A percentile compares a stretch with the other conserved stretches of the same genome.
These are phyloP conservation scores for Cavia aperea DNA, from an alignment of 2,113 vertebrate species.

Conservation along the genomic window DNA sequence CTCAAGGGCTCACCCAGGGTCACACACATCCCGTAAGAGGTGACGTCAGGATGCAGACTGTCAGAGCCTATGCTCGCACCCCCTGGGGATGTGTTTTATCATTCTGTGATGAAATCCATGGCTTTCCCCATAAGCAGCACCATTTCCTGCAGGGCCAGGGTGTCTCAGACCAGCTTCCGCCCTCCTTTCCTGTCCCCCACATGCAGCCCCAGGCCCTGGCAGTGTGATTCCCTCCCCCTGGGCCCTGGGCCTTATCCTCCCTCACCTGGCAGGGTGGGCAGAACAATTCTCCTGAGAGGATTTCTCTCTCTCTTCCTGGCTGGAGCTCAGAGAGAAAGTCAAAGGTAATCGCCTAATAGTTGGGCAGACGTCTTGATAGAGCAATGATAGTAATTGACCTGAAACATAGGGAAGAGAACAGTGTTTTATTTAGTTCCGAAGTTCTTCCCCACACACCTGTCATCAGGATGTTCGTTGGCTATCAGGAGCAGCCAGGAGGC, in stretches of 20 bases:
- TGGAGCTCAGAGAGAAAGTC: slow-evolving; percentile 65
- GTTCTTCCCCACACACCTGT: slow-evolving; percentile 62
- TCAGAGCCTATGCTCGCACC: neutral
- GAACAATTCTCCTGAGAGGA: slow-evolving; percentile 40
- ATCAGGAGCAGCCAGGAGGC: slow-evolving; percentile 54
- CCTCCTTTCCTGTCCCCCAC: neutral
- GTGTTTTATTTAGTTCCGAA: slow-evolving; percentile 71
- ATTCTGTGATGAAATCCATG: neutral
- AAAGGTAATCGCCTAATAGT: slow-evolving; percentile 74
- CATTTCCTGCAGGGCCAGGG: neutral
- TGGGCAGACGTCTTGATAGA: slow-evolving; percentile 70
- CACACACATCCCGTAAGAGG: neutral
- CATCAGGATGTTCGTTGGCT: slow-evolving; percentile 66
- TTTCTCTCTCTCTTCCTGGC: slow-evolving; percentile 46
- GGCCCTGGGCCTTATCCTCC: neutral
- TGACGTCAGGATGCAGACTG: neutral
- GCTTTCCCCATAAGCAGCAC: neutral
- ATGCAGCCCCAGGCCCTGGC: neutral
- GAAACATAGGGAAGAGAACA: slow-evolving; percentile 72
- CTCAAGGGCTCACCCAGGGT: neutral
- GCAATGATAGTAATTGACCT: slow-evolving; percentile 79
- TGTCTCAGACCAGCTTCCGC: neutral
- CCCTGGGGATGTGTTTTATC: neutral
- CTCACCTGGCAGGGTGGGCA: neutral
- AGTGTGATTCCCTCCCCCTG: neutral